phyloP scores from a whole-genome alignment of 2,888 invertebrate genomes.

The Drosophila algonquin region DNA sequence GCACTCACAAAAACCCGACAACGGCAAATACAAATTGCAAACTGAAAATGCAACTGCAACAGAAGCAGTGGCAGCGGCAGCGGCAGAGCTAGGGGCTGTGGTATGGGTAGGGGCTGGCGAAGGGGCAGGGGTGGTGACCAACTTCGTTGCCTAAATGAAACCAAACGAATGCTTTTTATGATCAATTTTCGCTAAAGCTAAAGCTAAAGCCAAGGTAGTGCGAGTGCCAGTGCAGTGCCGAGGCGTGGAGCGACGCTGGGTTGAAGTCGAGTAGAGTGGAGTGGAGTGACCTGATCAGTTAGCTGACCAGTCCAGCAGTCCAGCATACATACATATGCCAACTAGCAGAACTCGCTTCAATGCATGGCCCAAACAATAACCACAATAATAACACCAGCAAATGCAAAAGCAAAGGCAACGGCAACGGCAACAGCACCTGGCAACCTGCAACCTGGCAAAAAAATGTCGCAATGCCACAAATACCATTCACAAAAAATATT shows the following conservation, averaged over 20 bases:
- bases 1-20: constrained; percentile 58
- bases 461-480: constrained; percentile 59
- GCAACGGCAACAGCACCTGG: constrained; percentile 30
- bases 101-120: neutral
- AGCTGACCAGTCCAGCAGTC: constrained; percentile 23
- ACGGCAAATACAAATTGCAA: constrained; percentile 43
- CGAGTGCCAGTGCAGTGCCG: constrained; percentile 1
- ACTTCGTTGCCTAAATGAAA: constrained; percentile 36
- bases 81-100: neutral
- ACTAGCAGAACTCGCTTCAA: constrained; percentile 60
- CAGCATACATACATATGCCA: constrained; percentile 17
- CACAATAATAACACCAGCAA: constrained; percentile 26
- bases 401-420: neutral
- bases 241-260: constrained; percentile 9
- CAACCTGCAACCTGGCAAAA: constrained; percentile 27
- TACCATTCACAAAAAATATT: constrained; percentile 13
- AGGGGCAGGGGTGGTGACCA: constrained; percentile 7
- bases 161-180: constrained; percentile 50
- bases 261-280: constrained; percentile 35
- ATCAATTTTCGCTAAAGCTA: constrained; percentile 44
- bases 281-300: constrained; percentile 48
- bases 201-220: constrained; percentile 5
- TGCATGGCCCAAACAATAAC: constrained; percentile 26
- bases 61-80: constrained; percentile 4
- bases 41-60: constrained; percentile 26